Evolutionary conservation across 2,113 vertebrate genomes (phyloP).

Genomic region (Rattus norvegicus): GRCr8 NC_086036.1:66338501-66339000

Average conservation of each 20-base stretch:
- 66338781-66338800: background rate
- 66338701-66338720: background rate
- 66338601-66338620: background rate
- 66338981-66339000: background rate
- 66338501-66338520: background rate
- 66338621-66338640: background rate
- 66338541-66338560: background rate
- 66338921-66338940: background rate
- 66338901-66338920: background rate
- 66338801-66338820: background rate
- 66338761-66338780: background rate
- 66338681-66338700: no score
- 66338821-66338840: background rate
- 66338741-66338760: background rate
- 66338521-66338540: background rate
- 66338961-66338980: background rate
- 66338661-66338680: background rate
- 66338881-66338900: background rate
- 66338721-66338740: background rate
- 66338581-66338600: background rate
- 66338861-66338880: background rate
- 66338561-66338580: no score
- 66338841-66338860: background rate
- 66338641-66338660: background rate
- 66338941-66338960: background rate